A percentile compares a stretch with the other conserved stretches of the same genome.
Evolutionary conservation across 2,797 vertebrate species (phyloP).

Genomic region (Linurgus olivaceus): DNA sequence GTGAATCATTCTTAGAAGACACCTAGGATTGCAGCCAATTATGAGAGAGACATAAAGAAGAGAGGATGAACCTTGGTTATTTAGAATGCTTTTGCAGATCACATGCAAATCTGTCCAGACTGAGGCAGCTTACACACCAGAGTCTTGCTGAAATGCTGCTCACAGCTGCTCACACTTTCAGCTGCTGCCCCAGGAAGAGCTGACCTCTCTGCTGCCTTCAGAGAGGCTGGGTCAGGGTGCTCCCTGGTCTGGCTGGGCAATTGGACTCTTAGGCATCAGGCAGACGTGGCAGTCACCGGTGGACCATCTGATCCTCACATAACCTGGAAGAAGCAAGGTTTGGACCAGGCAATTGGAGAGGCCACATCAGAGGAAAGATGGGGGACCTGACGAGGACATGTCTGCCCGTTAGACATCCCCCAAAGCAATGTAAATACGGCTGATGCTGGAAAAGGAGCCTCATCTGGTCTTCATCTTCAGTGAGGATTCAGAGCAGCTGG

Average conservation of each 20-base stretch:
- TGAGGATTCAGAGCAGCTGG: not conserved
- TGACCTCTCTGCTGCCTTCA: not conserved
- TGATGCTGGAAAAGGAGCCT: not conserved
- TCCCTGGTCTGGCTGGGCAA: too few species aligned
- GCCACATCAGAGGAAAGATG: fast-evolving
- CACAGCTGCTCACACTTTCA: not conserved
- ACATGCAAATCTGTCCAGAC: not conserved
- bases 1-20: not conserved
- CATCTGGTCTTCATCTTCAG: not conserved
- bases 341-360: not conserved
- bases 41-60: not conserved
- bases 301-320: fast-evolving
- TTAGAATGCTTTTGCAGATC: not conserved
- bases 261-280: fast-evolving
- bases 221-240: fast-evolving
- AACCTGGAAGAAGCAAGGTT: not conserved
- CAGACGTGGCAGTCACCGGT: not conserved
- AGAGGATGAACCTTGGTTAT: not conserved
- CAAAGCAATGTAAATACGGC: not conserved
- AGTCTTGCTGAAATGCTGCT: not conserved
- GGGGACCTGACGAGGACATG: fast-evolving
- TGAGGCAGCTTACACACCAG: not conserved
- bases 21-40: not conserved
- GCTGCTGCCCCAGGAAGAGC: not conserved
- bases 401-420: not conserved